Evolutionary conservation across 2,888 invertebrate genomes (phyloP).

Genomic region (Tinea pellionella): DNA sequence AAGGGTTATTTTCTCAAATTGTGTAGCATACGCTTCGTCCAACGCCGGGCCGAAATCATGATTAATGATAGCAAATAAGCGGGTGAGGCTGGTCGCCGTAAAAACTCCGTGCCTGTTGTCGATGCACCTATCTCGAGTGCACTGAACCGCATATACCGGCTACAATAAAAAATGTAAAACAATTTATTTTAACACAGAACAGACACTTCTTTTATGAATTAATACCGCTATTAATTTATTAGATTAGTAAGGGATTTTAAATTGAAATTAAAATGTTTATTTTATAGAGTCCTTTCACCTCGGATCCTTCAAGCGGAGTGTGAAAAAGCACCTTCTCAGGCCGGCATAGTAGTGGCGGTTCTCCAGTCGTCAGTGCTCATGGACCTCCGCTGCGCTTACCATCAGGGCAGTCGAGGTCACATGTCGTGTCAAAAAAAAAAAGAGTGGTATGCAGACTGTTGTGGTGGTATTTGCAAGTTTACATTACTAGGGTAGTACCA

Average conservation of each 20-base stretch:
- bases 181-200: background rate
- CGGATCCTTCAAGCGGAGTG: no score
- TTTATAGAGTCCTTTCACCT: no score
- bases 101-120: conserved; percentile 32
- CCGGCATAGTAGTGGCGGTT: no score
- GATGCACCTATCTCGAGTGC: conserved; percentile 31
- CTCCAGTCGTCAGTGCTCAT: no score
- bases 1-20: conserved; percentile 48
- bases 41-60: conserved; percentile 61
- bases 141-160: conserved; percentile 24
- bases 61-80: conserved; percentile 70
- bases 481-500: no score
- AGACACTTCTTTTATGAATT: background rate
- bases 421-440: no score
- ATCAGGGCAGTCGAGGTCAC: no score
- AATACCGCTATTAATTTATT: background rate
- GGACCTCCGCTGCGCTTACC: no score
- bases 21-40: conserved; percentile 44
- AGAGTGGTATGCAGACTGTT: no score
- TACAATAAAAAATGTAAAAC: background rate
- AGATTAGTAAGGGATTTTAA: background rate
- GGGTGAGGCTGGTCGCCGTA: conserved; percentile 46
- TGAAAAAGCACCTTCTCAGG: no score
- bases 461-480: no score
- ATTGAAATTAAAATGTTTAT: no score